Evolutionary conservation across 1,140 invertebrate genomes (phyloP).

Genomic region (Drosophila auraria): DNA sequence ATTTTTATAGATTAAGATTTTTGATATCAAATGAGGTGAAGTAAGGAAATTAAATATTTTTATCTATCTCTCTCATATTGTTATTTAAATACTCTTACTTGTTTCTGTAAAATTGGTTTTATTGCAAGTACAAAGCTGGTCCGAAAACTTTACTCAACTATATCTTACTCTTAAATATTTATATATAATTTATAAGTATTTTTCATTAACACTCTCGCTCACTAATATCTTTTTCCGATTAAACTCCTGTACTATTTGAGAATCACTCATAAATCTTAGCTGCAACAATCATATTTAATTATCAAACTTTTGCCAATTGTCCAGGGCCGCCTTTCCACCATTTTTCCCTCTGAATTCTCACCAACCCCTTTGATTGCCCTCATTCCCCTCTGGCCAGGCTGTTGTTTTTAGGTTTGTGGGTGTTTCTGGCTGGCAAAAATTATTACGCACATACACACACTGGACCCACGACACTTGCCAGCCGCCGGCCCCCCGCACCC

Average conservation of each 20-base stretch:
- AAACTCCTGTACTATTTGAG: background rate
- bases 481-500: slow-evolving; percentile 24
- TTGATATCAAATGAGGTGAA: slow-evolving; percentile 1
- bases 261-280: slow-evolving; percentile 61
- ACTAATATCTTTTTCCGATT: background rate
- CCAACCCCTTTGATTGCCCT: background rate
- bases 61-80: background rate
- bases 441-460: slow-evolving; percentile 40
- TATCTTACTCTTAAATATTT: background rate
- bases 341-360: too few relatives aligned
- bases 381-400: background rate
- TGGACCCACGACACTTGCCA: background rate
- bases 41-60: background rate
- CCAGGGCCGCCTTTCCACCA: background rate
- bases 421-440: slow-evolving; percentile 12
- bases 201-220: background rate
- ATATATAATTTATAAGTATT: too few relatives aligned
- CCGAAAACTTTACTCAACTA: too few relatives aligned
- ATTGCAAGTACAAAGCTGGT: too few relatives aligned
- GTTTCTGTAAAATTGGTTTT: too few relatives aligned
- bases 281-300: slow-evolving; percentile 72
- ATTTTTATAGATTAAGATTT: slow-evolving; percentile 13
- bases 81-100: background rate
- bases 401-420: slow-evolving; percentile 25
- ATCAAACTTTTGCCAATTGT: slow-evolving; percentile 59